Conservation (phyloP, 1,140 invertebrate species). For the Drosophila arizonae region DNA sequence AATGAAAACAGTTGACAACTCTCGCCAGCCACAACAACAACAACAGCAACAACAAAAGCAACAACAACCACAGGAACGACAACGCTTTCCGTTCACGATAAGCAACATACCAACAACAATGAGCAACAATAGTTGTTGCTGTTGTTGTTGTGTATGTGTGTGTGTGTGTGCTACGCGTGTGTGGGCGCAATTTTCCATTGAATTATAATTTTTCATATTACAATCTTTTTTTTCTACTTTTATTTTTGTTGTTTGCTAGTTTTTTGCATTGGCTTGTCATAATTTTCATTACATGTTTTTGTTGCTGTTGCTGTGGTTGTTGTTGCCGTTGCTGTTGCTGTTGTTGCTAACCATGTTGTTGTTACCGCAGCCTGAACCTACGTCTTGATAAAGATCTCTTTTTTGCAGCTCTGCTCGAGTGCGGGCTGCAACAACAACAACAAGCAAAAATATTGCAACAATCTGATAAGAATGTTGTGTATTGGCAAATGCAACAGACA, state of each 20-base stretch:
- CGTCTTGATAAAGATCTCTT: constrained; percentile 73
- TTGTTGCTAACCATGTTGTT: constrained; percentile 58
- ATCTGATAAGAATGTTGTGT: constrained; percentile 74
- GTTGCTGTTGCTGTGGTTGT: constrained; percentile 31
- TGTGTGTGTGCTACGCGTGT: constrained; percentile 56
- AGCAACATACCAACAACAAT: constrained; percentile 45
- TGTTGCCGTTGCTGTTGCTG: constrained; percentile 6
- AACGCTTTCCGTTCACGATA: constrained; percentile 72
- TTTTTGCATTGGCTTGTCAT: constrained; percentile 70
- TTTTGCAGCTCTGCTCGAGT: constrained; percentile 48
- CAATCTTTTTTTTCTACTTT: constrained; percentile 22
- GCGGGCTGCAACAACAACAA: constrained; percentile 63
- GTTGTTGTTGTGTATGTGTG: neutral
- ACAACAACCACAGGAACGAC: constrained; percentile 54
- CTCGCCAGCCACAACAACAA: constrained; percentile 28
- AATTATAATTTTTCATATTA: constrained; percentile 75
- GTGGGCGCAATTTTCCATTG: constrained; percentile 82
- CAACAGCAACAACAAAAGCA: constrained; percentile 44
- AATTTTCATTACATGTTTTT: constrained; percentile 80
- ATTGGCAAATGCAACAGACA: constrained; percentile 39
- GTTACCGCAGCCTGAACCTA: constrained; percentile 58
- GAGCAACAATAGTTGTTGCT: constrained; percentile 52
- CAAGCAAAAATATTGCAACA: constrained; percentile 73
- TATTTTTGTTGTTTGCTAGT: constrained; percentile 21
- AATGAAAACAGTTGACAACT: constrained; percentile 31